Evolutionary conservation across 2,888 invertebrate species (phyloP).

Genomic region (Nebria brevicollis): DNA sequence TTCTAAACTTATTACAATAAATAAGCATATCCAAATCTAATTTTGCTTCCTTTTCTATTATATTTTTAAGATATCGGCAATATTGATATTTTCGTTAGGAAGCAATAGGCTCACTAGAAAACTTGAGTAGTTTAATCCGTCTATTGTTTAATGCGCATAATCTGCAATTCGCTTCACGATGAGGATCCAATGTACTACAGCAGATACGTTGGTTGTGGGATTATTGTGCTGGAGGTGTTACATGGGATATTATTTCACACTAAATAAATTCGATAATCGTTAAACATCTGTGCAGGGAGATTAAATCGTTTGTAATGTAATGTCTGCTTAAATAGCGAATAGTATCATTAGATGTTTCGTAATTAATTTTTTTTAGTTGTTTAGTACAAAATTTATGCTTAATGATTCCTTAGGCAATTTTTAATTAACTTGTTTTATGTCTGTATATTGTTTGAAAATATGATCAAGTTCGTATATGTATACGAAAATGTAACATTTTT

Average conservation of each 20-base stretch:
- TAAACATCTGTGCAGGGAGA: not conserved
- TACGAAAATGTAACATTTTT: conserved; percentile 2
- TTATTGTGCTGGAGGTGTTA: not conserved
- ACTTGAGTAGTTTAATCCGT: not conserved
- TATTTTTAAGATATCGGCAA: not conserved
- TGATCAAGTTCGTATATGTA: not conserved
- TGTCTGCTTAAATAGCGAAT: not conserved
- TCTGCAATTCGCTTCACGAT: not conserved
- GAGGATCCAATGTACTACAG: not conserved
- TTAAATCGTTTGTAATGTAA: not conserved
- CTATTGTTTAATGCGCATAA: not conserved
- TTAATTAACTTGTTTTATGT: too few species aligned
- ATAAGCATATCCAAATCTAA: too few species aligned
- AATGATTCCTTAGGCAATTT: too few species aligned
- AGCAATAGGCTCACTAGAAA: not conserved
- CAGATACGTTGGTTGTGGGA: not conserved
- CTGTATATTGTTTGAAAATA: not conserved
- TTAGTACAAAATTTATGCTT: too few species aligned
- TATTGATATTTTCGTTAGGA: not conserved
- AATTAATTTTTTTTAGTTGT: too few species aligned
- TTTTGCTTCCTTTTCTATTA: too few species aligned
- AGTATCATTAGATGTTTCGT: too few species aligned
- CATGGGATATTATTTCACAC: not conserved
- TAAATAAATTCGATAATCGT: not conserved
- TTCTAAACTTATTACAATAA: too few species aligned